Evolutionary conservation across 2,888 invertebrate species (phyloP).

Genomic region (Lysandra bellargus): DNA sequence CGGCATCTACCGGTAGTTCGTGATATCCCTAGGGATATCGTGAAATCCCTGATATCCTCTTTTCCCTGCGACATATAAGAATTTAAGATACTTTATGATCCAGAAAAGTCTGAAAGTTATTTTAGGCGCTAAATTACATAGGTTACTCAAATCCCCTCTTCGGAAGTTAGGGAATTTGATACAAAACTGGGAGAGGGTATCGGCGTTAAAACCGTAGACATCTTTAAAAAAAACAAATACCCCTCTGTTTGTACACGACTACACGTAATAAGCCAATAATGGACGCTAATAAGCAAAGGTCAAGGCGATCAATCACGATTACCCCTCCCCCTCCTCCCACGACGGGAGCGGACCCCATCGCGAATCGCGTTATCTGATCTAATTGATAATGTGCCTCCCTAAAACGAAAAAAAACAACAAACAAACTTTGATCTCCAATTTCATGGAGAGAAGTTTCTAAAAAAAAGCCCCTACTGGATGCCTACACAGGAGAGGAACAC

Average conservation of each 20-base stretch:
- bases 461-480: background rate
- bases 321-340: background rate
- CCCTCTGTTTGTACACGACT: background rate
- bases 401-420: background rate
- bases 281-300: constrained; percentile 9
- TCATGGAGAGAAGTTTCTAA: background rate
- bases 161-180: no score
- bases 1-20: no score
- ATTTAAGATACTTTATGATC: no score
- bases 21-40: no score
- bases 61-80: no score
- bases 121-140: no score
- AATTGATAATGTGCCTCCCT: background rate
- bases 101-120: no score
- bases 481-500: background rate
- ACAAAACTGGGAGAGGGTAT: no score
- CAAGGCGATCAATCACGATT: constrained; percentile 11
- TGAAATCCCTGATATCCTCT: no score
- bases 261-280: background rate
- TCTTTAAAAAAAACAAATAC: background rate
- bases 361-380: background rate
- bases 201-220: background rate
- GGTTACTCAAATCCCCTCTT: no score
- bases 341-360: background rate
- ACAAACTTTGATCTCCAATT: background rate